phyloP scores from a whole-genome alignment of 2,113 vertebrate species.

The Dryoscopus gambensis region DNA sequence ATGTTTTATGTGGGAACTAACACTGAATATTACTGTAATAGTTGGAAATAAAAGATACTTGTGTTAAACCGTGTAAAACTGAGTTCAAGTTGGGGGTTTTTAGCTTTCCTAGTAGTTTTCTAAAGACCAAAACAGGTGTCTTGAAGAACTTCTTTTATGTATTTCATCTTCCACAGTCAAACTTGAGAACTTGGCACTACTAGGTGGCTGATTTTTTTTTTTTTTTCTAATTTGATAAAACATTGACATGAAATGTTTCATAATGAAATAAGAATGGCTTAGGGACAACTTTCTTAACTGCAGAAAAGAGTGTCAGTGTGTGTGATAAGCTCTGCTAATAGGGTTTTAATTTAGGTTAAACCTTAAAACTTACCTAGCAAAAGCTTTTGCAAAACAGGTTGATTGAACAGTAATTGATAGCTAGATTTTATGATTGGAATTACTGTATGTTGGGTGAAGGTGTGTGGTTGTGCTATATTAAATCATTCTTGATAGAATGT shows the following conservation, averaged over 20 bases:
- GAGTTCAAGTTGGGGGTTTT: not conserved
- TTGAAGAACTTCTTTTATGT: not conserved
- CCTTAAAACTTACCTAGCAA: not conserved
- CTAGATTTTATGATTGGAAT: not conserved
- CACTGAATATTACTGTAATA: not conserved
- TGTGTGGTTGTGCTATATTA: not conserved
- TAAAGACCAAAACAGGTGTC: not conserved
- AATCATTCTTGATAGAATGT: fast-evolving
- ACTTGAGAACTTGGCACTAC: not conserved
- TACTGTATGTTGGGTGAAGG: not conserved
- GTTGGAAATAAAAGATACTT: not conserved
- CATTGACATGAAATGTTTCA: not conserved
- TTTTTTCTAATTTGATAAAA: not conserved
- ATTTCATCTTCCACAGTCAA: not conserved
- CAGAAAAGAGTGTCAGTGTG: not conserved
- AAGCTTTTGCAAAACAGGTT: not conserved
- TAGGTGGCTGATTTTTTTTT: not conserved
- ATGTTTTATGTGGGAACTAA: not conserved
- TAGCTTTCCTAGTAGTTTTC: not conserved
- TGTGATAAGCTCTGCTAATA: not conserved
- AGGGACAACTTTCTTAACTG: not conserved
- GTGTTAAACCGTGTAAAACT: not conserved
- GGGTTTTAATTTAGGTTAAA: not conserved
- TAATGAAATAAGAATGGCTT: not conserved
- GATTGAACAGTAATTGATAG: not conserved